Evolutionary conservation across 30 jellyfish, hydroid and myxozoan species (phyloP).

Genomic region (Catostylus mosaicus): DNA sequence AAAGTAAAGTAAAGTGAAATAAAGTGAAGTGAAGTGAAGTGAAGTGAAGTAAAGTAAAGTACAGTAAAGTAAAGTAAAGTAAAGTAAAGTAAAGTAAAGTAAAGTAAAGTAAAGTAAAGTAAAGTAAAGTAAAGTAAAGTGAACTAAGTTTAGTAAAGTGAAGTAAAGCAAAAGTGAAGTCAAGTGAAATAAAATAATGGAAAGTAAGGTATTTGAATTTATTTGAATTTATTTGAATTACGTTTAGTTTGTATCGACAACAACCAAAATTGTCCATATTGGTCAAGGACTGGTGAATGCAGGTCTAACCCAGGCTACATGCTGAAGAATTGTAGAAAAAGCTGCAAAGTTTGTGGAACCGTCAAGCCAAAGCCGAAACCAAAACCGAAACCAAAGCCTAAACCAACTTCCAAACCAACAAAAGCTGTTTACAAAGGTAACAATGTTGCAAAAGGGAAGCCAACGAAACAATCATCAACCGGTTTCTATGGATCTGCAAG

Average conservation of each 20-base stretch:
- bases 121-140: background rate
- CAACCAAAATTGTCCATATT: constrained; percentile 27
- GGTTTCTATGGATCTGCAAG: background rate
- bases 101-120: no score
- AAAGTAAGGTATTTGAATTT: background rate
- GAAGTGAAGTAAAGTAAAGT: no score
- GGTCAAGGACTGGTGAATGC: constrained; percentile 65
- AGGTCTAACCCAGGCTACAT: constrained; percentile 22
- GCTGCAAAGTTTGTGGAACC: constrained; percentile 58
- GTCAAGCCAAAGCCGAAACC: constrained; percentile 19
- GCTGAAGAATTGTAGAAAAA: constrained; percentile 44
- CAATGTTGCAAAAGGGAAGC: background rate
- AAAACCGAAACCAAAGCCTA: constrained; percentile 30
- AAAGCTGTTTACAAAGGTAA: background rate
- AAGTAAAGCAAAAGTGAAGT: background rate
- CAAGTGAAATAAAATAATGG: background rate
- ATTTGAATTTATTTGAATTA: background rate
- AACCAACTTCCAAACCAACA: constrained; percentile 21
- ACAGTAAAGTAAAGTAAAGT: no score
- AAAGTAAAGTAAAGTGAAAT: background rate
- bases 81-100: background rate
- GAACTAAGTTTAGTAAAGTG: background rate
- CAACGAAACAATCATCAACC: constrained; percentile 23
- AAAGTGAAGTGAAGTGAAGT: background rate
- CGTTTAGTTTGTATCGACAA: constrained; percentile 28